phyloP scores from a whole-genome alignment of 2,113 vertebrate genomes.

The Sinocyclocheilus grahami region DNA sequence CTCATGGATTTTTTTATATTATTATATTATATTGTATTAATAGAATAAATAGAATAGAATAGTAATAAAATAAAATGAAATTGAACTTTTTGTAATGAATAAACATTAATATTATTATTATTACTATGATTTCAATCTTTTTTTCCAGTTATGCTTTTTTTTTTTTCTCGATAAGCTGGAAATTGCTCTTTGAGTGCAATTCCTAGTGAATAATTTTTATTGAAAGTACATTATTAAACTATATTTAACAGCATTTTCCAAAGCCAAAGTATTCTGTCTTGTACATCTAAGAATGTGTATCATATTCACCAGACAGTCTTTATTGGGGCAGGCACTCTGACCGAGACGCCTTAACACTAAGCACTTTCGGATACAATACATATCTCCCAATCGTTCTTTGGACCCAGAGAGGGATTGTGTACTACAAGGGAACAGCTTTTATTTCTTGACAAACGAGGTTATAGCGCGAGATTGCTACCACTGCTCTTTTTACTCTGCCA shows the following conservation, averaged over 20 bases:
- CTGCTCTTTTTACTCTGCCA: conserved; percentile 49
- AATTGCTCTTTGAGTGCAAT: not conserved
- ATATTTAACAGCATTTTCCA: not conserved
- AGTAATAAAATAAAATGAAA: too few species aligned
- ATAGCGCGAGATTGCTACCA: conserved; percentile 56
- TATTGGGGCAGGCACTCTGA: conserved; percentile 21
- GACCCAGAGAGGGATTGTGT: conserved; percentile 46
- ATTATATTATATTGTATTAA: too few species aligned
- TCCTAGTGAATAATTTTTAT: not conserved
- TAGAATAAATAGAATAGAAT: too few species aligned
- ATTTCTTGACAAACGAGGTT: conserved; percentile 57
- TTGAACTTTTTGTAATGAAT: too few species aligned
- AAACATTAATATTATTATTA: too few species aligned
- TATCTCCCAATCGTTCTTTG: conserved; percentile 40
- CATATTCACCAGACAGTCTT: conserved; percentile 12
- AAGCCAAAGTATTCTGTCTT: not conserved
- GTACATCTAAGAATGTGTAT: not conserved
- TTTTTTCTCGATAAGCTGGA: not conserved
- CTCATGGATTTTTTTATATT: too few species aligned
- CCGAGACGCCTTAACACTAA: conserved; percentile 34
- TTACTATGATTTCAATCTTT: too few species aligned
- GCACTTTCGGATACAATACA: conserved; percentile 48
- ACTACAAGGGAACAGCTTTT: conserved; percentile 53
- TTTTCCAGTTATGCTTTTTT: too few species aligned
- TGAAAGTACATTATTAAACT: not conserved